Evolutionary conservation across 2,888 invertebrate species (phyloP).

Genomic region (Phalangium opilio): DNA sequence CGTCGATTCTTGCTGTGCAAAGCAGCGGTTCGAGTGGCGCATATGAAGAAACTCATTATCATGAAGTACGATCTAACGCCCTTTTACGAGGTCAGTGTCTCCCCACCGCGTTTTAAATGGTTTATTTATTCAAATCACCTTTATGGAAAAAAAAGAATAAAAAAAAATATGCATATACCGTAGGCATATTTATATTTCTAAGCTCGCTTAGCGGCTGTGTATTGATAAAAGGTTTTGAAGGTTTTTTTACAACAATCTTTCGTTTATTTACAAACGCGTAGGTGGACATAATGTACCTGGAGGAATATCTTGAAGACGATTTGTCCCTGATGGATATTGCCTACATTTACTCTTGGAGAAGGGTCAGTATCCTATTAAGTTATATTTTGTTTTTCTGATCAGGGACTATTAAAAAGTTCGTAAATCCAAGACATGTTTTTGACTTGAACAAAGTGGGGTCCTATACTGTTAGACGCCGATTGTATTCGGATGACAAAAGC

Average conservation of each 20-base stretch:
- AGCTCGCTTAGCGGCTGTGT: too few relatives aligned
- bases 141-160: too few relatives aligned
- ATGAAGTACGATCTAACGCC: conserved; percentile 20
- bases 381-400: not conserved
- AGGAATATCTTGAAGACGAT: conserved; percentile 28
- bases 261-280: conserved; percentile 19
- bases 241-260: too few relatives aligned
- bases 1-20: conserved; percentile 30
- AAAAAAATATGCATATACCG: too few relatives aligned
- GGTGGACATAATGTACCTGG: conserved; percentile 32
- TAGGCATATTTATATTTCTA: too few relatives aligned
- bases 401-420: too few relatives aligned
- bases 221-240: too few relatives aligned
- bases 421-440: too few relatives aligned
- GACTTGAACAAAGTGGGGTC: too few relatives aligned
- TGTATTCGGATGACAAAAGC: too few relatives aligned
- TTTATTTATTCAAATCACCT: too few relatives aligned
- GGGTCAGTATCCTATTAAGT: conserved; percentile 26
- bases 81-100: not conserved
- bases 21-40: conserved; percentile 29
- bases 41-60: conserved; percentile 25
- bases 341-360: conserved; percentile 33
- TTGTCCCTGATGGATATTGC: conserved; percentile 33
- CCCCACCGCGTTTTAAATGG: not conserved
- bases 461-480: too few relatives aligned